phyloP scores from a whole-genome alignment of 1,140 invertebrate genomes.

The Brachionus sp. region DNA sequence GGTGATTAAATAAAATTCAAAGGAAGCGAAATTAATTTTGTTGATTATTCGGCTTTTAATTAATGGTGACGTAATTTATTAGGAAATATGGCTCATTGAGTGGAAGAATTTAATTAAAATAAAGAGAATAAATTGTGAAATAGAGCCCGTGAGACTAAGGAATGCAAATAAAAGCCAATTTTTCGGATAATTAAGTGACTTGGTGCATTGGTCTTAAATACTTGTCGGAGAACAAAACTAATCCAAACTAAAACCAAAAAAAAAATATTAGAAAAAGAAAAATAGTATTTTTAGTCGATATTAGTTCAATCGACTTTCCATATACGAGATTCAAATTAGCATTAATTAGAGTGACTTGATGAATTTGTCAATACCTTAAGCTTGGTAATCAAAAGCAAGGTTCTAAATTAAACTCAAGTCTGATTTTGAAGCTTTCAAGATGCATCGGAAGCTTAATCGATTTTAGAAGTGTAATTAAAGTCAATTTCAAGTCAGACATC shows the following conservation, averaged over 20 bases:
- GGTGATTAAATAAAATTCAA: conserved; percentile 2
- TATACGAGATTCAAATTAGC: not conserved
- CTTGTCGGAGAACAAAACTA: not conserved
- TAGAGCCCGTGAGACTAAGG: not conserved
- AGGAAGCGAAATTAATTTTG: conserved; percentile 1
- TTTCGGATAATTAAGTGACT: conserved; percentile 2
- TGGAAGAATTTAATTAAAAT: conserved; percentile 23
- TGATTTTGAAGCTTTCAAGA: conserved; percentile 8
- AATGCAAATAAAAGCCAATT: not conserved
- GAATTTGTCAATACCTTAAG: not conserved
- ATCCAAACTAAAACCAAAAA: not conserved
- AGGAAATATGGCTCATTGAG: not conserved
- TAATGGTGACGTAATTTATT: not conserved
- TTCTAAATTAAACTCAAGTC: not conserved
- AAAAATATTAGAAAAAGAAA: not conserved
- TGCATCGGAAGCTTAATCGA: not conserved
- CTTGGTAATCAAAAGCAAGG: not conserved
- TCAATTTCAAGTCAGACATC: not conserved
- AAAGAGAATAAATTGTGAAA: not conserved
- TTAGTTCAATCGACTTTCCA: not conserved
- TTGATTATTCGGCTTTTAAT: conserved; percentile 1
- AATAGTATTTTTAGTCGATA: not conserved
- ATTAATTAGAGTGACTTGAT: not conserved
- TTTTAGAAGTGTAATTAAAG: conserved; percentile 5
- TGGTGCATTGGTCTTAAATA: not conserved